phyloP scores from a whole-genome alignment of 2,797 vertebrate genomes.

The Hybognathus amarus region DNA sequence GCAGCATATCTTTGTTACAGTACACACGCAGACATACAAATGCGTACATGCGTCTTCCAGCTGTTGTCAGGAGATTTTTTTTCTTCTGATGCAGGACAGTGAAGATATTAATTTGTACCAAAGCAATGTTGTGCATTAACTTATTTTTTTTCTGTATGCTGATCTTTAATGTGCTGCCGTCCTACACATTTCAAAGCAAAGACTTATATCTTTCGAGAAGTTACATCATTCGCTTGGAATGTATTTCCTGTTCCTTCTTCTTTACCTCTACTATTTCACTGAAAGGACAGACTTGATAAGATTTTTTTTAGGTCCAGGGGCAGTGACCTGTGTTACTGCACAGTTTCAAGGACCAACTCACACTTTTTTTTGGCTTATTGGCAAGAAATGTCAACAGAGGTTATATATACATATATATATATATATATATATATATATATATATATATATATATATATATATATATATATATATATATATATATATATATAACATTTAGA shows the following conservation, averaged over 20 bases:
- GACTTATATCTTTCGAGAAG: conserved; percentile 1
- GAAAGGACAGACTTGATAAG: conserved; percentile 42
- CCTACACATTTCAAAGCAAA: conserved; percentile 50
- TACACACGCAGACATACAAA: conserved; percentile 22
- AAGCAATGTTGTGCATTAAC: conserved; percentile 57
- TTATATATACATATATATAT: conserved; percentile 39
- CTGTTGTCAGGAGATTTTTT: conserved; percentile 34
- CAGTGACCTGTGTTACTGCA: conserved; percentile 48
- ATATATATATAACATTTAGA: conserved; percentile 56
- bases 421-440: conserved; percentile 50
- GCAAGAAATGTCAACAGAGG: conserved; percentile 45
- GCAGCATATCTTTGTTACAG: conserved; percentile 44
- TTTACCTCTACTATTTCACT: conserved; percentile 49
- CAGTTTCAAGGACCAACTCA: conserved; percentile 23
- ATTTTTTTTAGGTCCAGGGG: conserved; percentile 32
- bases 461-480: conserved; percentile 46
- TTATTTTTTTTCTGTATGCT: conserved; percentile 48
- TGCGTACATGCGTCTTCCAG: conserved; percentile 43
- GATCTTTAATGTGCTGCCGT: conserved; percentile 59
- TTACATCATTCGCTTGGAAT: conserved; percentile 58
- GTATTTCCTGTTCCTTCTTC: conserved; percentile 40
- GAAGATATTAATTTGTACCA: conserved; percentile 59
- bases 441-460: conserved; percentile 37
- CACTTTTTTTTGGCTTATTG: conserved; percentile 36
- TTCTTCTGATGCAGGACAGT: conserved; percentile 45